Evolutionary conservation across 2,113 vertebrate genomes (phyloP).

Genomic region (Oceanodroma tethys): DNA sequence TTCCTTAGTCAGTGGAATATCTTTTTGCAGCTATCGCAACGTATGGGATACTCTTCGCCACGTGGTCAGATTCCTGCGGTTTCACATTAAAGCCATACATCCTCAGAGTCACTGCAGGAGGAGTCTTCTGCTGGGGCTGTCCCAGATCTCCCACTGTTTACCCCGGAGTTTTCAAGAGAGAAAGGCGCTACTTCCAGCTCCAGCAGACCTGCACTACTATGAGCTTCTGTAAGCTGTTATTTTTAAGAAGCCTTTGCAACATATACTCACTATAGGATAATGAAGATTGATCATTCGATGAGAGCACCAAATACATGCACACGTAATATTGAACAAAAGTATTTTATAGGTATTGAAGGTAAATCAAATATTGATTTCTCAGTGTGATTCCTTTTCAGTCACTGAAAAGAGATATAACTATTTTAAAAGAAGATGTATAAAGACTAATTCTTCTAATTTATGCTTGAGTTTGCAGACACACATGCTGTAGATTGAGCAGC

Average conservation of each 20-base stretch:
- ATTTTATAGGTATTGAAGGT: background rate
- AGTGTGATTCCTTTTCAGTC: background rate
- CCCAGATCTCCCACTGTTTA: background rate
- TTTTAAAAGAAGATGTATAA: background rate
- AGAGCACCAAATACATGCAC: background rate
- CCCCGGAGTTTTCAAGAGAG: background rate
- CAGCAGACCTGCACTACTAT: background rate
- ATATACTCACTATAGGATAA: background rate
- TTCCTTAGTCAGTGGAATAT: background rate
- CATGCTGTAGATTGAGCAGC: background rate
- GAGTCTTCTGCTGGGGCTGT: background rate
- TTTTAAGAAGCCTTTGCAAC: background rate
- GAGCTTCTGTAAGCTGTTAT: background rate
- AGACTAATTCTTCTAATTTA: background rate
- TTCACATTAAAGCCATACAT: background rate
- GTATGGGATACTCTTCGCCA: background rate
- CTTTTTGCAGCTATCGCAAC: background rate
- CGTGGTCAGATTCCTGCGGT: background rate
- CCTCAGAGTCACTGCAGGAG: background rate
- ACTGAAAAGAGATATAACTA: background rate
- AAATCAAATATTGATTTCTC: background rate
- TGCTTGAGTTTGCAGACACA: background rate
- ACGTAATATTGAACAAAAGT: background rate
- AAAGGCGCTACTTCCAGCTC: background rate
- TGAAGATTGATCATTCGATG: background rate